A percentile compares a stretch with the other conserved stretches of the same genome.
Evolutionary conservation across 1,140 invertebrate genomes (phyloP).

Genomic region (Calephelis nemesis): DNA sequence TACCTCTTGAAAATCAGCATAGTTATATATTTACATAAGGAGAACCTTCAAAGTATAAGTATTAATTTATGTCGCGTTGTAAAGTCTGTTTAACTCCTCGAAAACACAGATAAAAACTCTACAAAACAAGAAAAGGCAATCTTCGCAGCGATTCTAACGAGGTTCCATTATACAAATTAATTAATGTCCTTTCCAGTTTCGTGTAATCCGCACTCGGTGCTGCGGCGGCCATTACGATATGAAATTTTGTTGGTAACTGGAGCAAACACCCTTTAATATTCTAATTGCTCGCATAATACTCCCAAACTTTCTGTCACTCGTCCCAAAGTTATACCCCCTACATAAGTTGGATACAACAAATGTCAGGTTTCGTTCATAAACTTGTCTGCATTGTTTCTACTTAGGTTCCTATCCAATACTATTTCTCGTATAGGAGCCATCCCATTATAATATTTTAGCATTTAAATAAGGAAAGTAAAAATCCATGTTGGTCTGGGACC

Average conservation of each 20-base stretch:
- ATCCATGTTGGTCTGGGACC: too few relatives aligned
- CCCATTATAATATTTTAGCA: too few relatives aligned
- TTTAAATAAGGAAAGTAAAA: too few relatives aligned
- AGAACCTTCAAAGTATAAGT: neutral
- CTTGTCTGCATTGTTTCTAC: neutral
- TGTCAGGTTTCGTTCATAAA: conserved; percentile 13
- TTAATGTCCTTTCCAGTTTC: conserved; percentile 34
- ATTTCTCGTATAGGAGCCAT: too few relatives aligned
- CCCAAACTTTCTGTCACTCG: conserved; percentile 36
- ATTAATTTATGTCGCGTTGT: neutral
- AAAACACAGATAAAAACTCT: conserved; percentile 19
- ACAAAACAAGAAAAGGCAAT: conserved; percentile 22
- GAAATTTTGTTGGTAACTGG: conserved; percentile 40
- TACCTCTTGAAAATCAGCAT: too few relatives aligned
- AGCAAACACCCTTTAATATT: conserved; percentile 49
- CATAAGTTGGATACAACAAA: conserved; percentile 21
- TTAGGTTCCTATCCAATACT: too few relatives aligned
- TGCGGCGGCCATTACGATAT: conserved; percentile 40
- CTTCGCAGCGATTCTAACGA: conserved; percentile 16
- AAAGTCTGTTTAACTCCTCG: neutral
- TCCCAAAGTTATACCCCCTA: conserved; percentile 32
- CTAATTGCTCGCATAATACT: conserved; percentile 48
- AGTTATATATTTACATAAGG: too few relatives aligned
- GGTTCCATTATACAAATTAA: conserved; percentile 41
- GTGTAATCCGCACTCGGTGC: conserved; percentile 30